A percentile compares a stretch with the other conserved stretches of the same genome.
These are phyloP conservation scores for Trichomalopsis sarcophagae DNA, from an alignment of 1,140 invertebrate species.

Conservation along the genomic window DNA sequence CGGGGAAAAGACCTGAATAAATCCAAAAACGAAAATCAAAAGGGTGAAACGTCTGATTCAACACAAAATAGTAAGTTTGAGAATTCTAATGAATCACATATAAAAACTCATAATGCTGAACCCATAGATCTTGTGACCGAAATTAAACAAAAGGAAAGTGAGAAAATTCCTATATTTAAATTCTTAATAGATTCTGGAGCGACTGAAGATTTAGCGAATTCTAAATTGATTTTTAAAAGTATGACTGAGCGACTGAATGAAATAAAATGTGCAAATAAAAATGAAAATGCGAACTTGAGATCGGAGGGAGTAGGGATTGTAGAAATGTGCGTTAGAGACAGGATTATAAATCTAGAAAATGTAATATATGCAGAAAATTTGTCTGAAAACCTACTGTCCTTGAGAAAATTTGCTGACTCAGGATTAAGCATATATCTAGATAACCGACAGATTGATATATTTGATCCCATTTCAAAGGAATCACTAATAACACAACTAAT, in stretches of 20 bases:
- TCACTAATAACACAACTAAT: slow-evolving; percentile 27
- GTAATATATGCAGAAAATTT: too few species aligned
- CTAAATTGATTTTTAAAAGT: neutral
- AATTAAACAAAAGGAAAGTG: neutral
- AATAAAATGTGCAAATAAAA: slow-evolving; percentile 27
- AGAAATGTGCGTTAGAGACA: neutral
- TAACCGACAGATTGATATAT: slow-evolving; percentile 38
- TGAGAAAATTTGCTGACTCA: slow-evolving; percentile 46
- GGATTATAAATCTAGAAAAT: neutral
- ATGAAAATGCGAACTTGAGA: neutral
- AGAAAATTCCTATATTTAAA: neutral
- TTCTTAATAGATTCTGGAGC: neutral
- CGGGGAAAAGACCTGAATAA: neutral
- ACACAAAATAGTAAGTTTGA: neutral
- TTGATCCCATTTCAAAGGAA: slow-evolving; percentile 33
- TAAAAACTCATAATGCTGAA: neutral
- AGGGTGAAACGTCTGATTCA: neutral
- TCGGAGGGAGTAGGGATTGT: neutral
- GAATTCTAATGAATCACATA: neutral
- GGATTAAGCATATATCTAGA: slow-evolving; percentile 44
- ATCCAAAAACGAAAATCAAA: neutral
- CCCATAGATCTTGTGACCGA: too few species aligned
- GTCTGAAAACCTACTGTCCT: slow-evolving; percentile 39
- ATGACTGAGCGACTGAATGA: neutral
- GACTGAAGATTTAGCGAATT: neutral